Percentiles rank a stretch among this genome's conserved stretches.
Evolutionary conservation across 1,140 invertebrate species (phyloP).

Genomic region (Microplitis demolitor): DNA sequence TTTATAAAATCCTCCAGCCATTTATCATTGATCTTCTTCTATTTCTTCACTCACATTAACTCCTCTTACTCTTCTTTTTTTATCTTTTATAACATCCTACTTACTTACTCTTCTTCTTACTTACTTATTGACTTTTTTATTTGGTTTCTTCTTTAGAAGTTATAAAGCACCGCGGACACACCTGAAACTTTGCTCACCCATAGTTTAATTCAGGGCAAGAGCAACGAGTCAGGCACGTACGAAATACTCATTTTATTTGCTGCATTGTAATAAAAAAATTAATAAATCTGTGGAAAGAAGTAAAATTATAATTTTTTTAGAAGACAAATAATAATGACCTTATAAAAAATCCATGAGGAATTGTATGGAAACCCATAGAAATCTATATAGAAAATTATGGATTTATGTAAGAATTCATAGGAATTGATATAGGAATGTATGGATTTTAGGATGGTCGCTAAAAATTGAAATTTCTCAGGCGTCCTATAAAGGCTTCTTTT

Average conservation of each 20-base stretch:
- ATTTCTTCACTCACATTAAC: neutral
- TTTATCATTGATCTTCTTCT: constrained; percentile 11
- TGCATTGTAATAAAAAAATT: too few relatives aligned
- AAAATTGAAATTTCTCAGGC: too few relatives aligned
- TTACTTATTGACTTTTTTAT: neutral
- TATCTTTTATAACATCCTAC: neutral
- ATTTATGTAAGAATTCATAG: too few relatives aligned
- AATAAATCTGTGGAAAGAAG: too few relatives aligned
- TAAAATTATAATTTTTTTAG: too few relatives aligned
- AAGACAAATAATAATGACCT: too few relatives aligned
- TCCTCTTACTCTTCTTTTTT: neutral
- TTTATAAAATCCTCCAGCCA: neutral
- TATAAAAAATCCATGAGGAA: too few relatives aligned
- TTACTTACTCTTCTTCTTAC: neutral
- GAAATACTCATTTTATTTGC: constrained; percentile 36
- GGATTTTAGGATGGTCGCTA: too few relatives aligned
- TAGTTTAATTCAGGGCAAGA: constrained; percentile 46
- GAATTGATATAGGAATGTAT: too few relatives aligned
- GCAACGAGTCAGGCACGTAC: constrained; percentile 59
- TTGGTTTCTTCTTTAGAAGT: constrained; percentile 7
- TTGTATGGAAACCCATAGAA: too few relatives aligned
- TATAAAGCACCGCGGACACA: constrained; percentile 48
- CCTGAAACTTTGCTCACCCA: constrained; percentile 62
- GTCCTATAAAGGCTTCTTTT: too few relatives aligned
- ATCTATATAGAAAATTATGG: too few relatives aligned